A percentile compares a stretch with the other conserved stretches of the same genome.
Conservation (phyloP, 2,797 vertebrate species). For the Alfaro cultratus region DNA sequence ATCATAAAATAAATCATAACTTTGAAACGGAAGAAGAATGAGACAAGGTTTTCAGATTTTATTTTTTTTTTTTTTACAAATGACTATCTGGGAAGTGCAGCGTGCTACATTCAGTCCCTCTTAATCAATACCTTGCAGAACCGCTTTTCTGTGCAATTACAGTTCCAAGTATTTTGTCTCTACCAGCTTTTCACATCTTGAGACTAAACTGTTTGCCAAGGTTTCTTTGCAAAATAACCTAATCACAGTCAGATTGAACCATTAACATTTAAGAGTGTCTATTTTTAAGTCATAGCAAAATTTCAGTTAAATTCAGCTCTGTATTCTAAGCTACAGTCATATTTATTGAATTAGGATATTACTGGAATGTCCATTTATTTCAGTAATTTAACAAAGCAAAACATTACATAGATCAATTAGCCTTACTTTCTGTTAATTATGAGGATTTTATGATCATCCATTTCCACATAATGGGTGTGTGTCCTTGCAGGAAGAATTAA, state of each 20-base stretch:
- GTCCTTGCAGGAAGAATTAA: not conserved
- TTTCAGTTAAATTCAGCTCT: not conserved
- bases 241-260: not conserved
- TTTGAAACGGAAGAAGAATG: not conserved
- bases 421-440: not conserved
- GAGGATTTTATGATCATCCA: not conserved
- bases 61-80: not conserved
- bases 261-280: not conserved
- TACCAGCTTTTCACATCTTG: not conserved
- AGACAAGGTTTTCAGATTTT: not conserved
- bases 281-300: not conserved
- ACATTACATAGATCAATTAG: not conserved
- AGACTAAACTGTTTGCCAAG: not conserved
- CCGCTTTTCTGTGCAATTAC: not conserved
- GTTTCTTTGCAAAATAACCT: not conserved
- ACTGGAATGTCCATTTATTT: not conserved
- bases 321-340: not conserved
- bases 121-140: not conserved
- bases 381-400: not conserved
- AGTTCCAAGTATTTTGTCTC: not conserved
- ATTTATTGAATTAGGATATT: not conserved
- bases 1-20: not conserved
- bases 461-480: not conserved
- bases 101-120: not conserved
- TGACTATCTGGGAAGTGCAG: not conserved